These are phyloP conservation scores for Stramonita haemastoma DNA, from an alignment of 2,888 invertebrate species.

Conservation along the genomic window DNA sequence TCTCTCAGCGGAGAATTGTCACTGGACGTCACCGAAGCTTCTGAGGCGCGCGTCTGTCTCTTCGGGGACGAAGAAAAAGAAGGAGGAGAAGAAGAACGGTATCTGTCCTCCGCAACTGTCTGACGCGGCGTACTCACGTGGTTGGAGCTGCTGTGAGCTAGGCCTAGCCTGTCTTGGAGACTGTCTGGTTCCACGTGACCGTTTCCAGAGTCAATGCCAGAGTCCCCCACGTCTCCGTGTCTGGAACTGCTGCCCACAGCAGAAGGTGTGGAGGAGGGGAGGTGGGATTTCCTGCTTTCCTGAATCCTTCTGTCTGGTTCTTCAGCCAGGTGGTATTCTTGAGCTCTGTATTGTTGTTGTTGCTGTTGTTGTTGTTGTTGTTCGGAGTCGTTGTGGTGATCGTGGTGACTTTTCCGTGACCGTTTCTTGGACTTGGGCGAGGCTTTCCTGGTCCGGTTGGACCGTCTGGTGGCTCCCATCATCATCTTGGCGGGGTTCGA, in stretches of 20 bases:
- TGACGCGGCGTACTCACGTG: background rate
- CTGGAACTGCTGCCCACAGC: background rate
- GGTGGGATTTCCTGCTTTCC: background rate
- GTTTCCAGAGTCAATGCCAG: constrained; percentile 31
- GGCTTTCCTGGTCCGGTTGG: background rate
- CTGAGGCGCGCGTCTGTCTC: background rate
- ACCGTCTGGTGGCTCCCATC: constrained; percentile 26
- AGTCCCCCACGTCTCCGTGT: constrained; percentile 7
- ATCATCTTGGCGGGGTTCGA: background rate
- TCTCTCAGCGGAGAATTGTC: background rate
- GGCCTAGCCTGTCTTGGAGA: background rate
- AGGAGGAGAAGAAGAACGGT: background rate
- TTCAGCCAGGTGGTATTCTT: background rate
- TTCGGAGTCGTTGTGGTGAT: background rate
- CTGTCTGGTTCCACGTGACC: background rate
- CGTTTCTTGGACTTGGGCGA: constrained; percentile 23
- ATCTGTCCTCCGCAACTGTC: background rate
- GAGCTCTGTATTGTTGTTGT: background rate
- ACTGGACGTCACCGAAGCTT: background rate
- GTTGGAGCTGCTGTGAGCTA: background rate
- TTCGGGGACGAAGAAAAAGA: background rate
- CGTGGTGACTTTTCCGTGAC: background rate
- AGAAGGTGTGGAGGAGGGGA: background rate
- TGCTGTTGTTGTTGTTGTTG: background rate
- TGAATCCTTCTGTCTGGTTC: background rate